Evolutionary conservation across 2,113 vertebrate species (phyloP), one percentile per base, ranked within the genome.

Genomic region (Gavia stellata): DNA sequence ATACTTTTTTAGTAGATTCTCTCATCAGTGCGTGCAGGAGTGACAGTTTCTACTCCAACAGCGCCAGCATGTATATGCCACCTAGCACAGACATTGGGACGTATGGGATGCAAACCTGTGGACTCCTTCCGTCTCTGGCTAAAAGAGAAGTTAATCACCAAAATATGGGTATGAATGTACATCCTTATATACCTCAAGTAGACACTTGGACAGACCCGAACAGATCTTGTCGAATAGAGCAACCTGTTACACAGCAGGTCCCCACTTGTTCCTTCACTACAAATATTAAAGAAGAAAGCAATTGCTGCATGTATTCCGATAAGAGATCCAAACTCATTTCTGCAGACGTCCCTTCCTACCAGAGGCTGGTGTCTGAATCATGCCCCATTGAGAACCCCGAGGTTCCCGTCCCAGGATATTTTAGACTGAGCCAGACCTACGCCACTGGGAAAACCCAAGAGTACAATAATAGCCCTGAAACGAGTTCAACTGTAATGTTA

Each of bases 71-170:
- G 99, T 99, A 99, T 98, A 99, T 99, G 99, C 99, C 99, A 98
- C 98, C 99, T 97, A 99, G 98, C 98, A 98, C 99, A 98, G 99
- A 99, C 97, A 98, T 99, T 99, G 99, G 99, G 98, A 99, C 99
- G 98, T 99, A 99, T 98, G 99, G 99, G 98, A 99, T 99, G 99
- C 99, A 99, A 99, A 99, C 99, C 98, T 99, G 99, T 99, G 99
- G 99, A 99, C 99, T 99, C 93, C 98, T 99, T 98, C 99, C 99
- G 98, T 99, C 99, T 98, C 99, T 99, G 98, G 99, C 99, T 98
- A 99, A 99, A 98, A 98, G 99, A 98, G 99, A 99, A 98, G 98
- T 99, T 98, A 99, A 98, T 98, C 99, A 99, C 98, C 99, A 99
- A 99, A 99, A 99, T 97, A 98, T 99, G 99, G 99, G 98, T 98